These are phyloP conservation scores for Tetraodon nigroviridis DNA, from an alignment of 2,113 vertebrate species.

Conservation along the genomic window DNA sequence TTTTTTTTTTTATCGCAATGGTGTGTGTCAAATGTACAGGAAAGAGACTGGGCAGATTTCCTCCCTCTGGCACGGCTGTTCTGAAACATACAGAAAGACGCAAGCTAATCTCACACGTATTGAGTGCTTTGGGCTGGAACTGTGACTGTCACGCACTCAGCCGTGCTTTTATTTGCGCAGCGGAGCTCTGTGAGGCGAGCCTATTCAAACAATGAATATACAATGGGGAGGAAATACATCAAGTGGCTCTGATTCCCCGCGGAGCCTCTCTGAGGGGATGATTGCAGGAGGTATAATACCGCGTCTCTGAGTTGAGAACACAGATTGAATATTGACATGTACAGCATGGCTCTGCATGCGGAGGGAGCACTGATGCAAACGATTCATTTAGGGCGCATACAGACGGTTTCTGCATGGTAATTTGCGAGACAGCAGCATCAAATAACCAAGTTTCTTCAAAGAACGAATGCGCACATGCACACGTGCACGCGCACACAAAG, in stretches of 20 bases:
- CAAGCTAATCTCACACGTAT: slow-evolving; percentile 1
- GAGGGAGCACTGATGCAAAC: neutral
- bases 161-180: slow-evolving; percentile 28
- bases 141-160: neutral
- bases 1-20: no score
- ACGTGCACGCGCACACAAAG: slow-evolving; percentile 6
- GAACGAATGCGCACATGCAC: neutral
- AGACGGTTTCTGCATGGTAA: neutral
- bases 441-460: neutral
- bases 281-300: slow-evolving; percentile 26
- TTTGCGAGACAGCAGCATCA: slow-evolving; percentile 1
- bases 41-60: slow-evolving; percentile 2
- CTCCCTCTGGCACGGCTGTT: neutral
- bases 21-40: neutral
- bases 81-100: neutral
- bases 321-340: slow-evolving; percentile 4
- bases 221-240: slow-evolving; percentile 28
- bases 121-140: slow-evolving; percentile 1
- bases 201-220: slow-evolving; percentile 39
- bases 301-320: slow-evolving; percentile 8
- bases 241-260: slow-evolving; percentile 31
- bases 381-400: neutral
- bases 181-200: slow-evolving; percentile 17
- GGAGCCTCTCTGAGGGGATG: slow-evolving; percentile 22
- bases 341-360: neutral